These are phyloP conservation scores for Stegostoma tigrinum DNA, from an alignment of 2,113 vertebrate species.

Conservation along the genomic window DNA sequence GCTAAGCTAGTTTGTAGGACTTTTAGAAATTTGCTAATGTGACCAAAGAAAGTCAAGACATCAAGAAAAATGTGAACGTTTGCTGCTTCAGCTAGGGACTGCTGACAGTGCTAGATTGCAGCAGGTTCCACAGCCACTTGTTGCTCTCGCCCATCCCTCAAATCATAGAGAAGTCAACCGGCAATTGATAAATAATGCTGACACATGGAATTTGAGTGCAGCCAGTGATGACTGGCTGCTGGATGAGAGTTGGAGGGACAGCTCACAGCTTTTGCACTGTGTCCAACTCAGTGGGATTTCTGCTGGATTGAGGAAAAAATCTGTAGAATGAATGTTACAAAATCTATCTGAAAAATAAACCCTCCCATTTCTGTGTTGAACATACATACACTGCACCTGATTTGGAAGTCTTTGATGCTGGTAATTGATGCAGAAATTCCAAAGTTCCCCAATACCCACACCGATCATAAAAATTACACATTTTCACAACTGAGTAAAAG, in stretches of 20 bases:
- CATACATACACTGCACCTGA: not conserved
- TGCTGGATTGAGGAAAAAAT: not conserved
- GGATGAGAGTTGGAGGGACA: not conserved
- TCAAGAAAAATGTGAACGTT: not conserved
- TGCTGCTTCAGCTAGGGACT: not conserved
- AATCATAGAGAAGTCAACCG: not conserved
- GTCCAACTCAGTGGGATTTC: not conserved
- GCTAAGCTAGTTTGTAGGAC: not conserved
- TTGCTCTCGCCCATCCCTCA: no score
- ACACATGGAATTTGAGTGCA: not conserved
- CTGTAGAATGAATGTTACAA: not conserved
- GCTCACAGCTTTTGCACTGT: not conserved
- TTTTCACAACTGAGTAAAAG: not conserved
- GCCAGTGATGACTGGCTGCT: not conserved
- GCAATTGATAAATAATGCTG: not conserved
- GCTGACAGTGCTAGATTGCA: not conserved
- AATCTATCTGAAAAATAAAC: not conserved
- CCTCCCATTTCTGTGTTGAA: not conserved
- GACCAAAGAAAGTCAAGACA: not conserved
- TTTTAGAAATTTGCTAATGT: not conserved
- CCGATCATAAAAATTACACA: not conserved
- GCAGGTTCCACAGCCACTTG: not conserved
- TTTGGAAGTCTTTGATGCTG: not conserved
- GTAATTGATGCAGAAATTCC: not conserved
- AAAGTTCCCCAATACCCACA: not conserved